phyloP scores from a whole-genome alignment of 2,113 vertebrate genomes.

The Percopsis transmontana region DNA sequence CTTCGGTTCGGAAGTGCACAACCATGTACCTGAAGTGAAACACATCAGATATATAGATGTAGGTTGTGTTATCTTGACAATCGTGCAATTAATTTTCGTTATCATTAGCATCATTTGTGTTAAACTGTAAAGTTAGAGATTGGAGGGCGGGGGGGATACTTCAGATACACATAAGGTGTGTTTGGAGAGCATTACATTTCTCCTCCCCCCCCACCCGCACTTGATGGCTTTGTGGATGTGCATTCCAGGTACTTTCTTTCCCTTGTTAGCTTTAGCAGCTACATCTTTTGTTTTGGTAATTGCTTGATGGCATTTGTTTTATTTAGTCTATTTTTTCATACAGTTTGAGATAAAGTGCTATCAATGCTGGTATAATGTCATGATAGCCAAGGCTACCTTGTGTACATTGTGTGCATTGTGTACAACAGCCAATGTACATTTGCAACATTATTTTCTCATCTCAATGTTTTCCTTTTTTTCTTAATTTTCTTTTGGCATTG shows the following conservation, averaged over 20 bases:
- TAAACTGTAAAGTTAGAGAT: not conserved
- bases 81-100: constrained; percentile 17
- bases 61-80: constrained; percentile 62
- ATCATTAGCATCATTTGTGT: too few species aligned
- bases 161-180: constrained; percentile 43
- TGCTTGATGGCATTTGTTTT: constrained; percentile 51
- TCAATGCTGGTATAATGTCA: constrained; percentile 91
- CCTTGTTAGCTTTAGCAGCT: constrained; percentile 70
- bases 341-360: constrained; percentile 74
- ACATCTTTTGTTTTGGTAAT: constrained; percentile 29
- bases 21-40: constrained; percentile 33
- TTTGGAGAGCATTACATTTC: constrained; percentile 49
- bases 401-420: constrained; percentile 70
- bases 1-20: constrained; percentile 40
- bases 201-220: too few species aligned
- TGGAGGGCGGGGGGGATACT: constrained; percentile 1
- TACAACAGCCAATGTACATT: constrained; percentile 64
- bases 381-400: constrained; percentile 81
- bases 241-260: constrained; percentile 95
- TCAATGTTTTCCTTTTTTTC: constrained; percentile 48
- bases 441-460: constrained; percentile 78
- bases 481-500: constrained; percentile 81
- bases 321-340: constrained; percentile 26
- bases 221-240: constrained; percentile 89
- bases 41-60: constrained; percentile 18